Evolutionary conservation across 2,888 invertebrate species (phyloP), one percentile per base, ranked within the genome.

Genomic region (Rhagonycha lutea): DNA sequence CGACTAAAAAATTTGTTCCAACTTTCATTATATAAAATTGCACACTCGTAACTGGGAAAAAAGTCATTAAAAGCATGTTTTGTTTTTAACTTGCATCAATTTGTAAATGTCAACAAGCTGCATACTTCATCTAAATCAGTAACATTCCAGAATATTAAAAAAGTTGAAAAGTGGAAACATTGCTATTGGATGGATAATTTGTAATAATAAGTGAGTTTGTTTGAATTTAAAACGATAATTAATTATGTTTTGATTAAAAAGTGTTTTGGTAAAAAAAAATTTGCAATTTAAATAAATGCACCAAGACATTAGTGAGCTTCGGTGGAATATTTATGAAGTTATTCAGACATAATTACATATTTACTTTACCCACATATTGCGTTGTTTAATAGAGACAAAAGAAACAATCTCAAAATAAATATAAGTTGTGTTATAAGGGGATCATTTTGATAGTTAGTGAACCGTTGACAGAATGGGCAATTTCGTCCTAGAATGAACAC

Each of bases 401-500:
- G 72, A 69, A 74, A 69, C 74, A 71, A 72, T 74, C 77, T 69
- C 70, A 73, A 68, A 72, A 71, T 75, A 76, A 76, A 63, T 76
- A 67, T 68, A 73, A 61, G 68, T 61, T 29, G 69, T 29, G 32
- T 32, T 69, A 73, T 73, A 74, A 78, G 60, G 74, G 81, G 79
- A 83, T 84, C 82, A 84, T 86, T 86, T 85, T 84, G 84, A 84
- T 84, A 83, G 85, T 85, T 85, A 85, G 81, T 85, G 85, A 84
- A 85, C 82, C 86, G 85, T 84, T 83, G 82, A 84, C 84, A 85
- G 84, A 85, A 85, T 85, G 83, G 84, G 84, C 85, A 86, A 86
- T 86, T 86, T 85, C 83, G 84, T 85, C 80, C 82, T 84, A 85
- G 81, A 82, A 81, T 85, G 85, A 82, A 83, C 85, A 86, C 83